Evolutionary conservation across 2,888 invertebrate genomes (phyloP), one percentile per base, ranked within the genome.

Genomic region (Beris morrisii): DNA sequence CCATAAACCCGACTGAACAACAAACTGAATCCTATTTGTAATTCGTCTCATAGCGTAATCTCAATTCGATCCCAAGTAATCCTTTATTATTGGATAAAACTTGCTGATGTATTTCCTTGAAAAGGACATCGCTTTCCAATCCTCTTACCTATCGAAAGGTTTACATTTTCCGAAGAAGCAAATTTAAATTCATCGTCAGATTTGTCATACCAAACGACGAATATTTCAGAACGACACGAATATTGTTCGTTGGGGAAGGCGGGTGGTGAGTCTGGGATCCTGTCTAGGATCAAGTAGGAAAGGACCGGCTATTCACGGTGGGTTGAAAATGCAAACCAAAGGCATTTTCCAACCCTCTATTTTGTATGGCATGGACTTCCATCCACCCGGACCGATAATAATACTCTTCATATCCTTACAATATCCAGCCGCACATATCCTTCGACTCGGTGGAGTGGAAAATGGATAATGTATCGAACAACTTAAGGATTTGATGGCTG

Each of bases 391-490:
- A n/a, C 13, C 5, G 28, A 53, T 53, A 53, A 22, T 22, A 28
- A 22, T 22, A 22, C 22, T 30, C 43, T 45, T 11, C 53, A 38
- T 54, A 53, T 64, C 48, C 32, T 32, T 55, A 5, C 50, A 58
- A 58, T 54, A 28, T 54, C 31, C 52, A n/a, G 22, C 54, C 53
- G 52, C 52, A 63, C 52, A 53, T 63, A 63, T 53, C 52, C 15
- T 44, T 64, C 66, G 63, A 69, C 69, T 70, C 69, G 71, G 70
- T 71, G 71, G 69, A 67, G 71, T 71, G 69, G 72, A 69, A 72
- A 72, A 72, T 71, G 71, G 71, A 71, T 72, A 72, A 71, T 70
- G 70, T 71, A 69, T 69, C 63, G 69, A 65, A 67, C 65, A 69
- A 69, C 71, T 70, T 68, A 69, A 70, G 68, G 67, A 72, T 70